These are phyloP conservation scores for Junonia oenone DNA, from an alignment of 2,888 invertebrate species.

Conservation along the genomic window DNA sequence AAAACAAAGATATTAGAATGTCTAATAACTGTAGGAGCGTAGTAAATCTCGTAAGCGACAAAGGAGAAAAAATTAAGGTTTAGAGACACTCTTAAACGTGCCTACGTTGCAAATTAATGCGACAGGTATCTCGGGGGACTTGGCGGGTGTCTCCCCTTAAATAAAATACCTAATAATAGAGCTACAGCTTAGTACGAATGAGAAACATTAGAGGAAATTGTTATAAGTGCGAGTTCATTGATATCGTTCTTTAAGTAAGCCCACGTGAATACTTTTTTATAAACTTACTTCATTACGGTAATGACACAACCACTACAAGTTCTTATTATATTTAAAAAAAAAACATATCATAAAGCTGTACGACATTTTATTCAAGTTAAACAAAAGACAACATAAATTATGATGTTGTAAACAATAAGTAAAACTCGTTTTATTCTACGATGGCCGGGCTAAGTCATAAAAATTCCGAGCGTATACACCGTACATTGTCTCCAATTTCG, in stretches of 20 bases:
- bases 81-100: conserved; percentile 32
- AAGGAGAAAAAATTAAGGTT: conserved; percentile 38
- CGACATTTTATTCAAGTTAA: conserved; percentile 10
- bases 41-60: conserved; percentile 54
- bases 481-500: conserved; percentile 55
- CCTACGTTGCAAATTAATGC: conserved; percentile 58
- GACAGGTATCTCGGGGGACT: conserved; percentile 69
- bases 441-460: conserved; percentile 47
- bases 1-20: conserved; percentile 37
- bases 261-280: neutral
- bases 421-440: conserved; percentile 49
- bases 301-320: neutral
- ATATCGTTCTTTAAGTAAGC: conserved; percentile 28
- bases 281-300: neutral
- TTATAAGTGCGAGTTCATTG: conserved; percentile 46
- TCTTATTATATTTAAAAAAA: neutral
- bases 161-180: conserved; percentile 73
- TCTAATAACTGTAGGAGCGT: conserved; percentile 43
- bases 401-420: conserved; percentile 41
- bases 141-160: conserved; percentile 56
- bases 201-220: conserved; percentile 53
- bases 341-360: neutral
- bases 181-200: conserved; percentile 51
- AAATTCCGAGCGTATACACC: conserved; percentile 49
- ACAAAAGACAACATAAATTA: conserved; percentile 16